A percentile compares a stretch with the other conserved stretches of the same genome.
Conservation (phyloP, 2,797 vertebrate species). For the Artibeus jamaicensis region DNA sequence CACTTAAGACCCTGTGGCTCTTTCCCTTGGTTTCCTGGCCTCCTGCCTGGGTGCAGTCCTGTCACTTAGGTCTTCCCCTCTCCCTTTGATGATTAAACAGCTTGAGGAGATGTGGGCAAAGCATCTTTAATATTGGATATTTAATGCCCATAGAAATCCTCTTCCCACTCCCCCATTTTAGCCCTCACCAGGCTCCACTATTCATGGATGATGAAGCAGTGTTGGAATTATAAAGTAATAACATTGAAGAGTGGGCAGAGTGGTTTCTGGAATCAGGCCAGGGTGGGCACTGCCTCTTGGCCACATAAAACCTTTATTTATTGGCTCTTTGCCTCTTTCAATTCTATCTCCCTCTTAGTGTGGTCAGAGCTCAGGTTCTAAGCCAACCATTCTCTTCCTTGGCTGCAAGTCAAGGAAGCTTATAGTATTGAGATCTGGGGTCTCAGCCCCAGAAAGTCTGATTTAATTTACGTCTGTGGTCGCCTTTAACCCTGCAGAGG, state of each 20-base stretch:
- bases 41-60: not conserved
- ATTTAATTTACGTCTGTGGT: not conserved
- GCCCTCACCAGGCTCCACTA: not conserved
- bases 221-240: too few species aligned
- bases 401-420: not conserved
- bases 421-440: not conserved
- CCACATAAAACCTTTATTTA: not conserved
- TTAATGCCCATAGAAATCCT: not conserved
- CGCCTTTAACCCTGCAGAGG: accelerated
- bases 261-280: not conserved
- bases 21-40: not conserved
- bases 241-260: not conserved
- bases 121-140: not conserved
- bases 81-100: not conserved
- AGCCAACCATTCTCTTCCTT: not conserved
- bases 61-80: not conserved
- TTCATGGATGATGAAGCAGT: not conserved
- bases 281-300: not conserved
- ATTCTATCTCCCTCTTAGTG: too few species aligned
- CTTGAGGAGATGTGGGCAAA: not conserved
- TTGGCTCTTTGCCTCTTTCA: not conserved
- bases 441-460: not conserved
- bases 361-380: not conserved
- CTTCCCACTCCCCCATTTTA: not conserved
- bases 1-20: not conserved